Percentiles rank a stretch among this genome's conserved stretches.
phyloP scores from a whole-genome alignment of 2,888 invertebrate species.

The Chelonus formosanus region DNA sequence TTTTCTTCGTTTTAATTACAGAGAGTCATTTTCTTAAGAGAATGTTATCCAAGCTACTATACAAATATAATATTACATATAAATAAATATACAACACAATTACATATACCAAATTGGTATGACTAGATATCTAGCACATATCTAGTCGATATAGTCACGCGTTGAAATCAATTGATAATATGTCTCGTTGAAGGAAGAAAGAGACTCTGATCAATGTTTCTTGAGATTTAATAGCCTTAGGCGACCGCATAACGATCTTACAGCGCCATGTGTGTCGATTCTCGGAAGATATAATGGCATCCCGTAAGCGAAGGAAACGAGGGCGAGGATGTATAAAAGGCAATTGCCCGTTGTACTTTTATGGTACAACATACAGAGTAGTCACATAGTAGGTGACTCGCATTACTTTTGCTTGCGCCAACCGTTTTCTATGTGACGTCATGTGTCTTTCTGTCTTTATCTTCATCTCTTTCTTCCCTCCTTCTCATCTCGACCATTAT shows the following conservation, averaged over 20 bases:
- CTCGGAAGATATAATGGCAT: slow-evolving; percentile 56
- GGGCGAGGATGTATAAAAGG: slow-evolving; percentile 63
- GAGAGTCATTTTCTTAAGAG: no score
- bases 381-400: neutral
- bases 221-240: slow-evolving; percentile 29
- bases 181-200: slow-evolving; percentile 31
- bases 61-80: neutral
- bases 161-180: slow-evolving; percentile 14
- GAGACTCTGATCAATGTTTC: slow-evolving; percentile 19
- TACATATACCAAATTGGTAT: slow-evolving; percentile 2
- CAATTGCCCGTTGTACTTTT: slow-evolving; percentile 58
- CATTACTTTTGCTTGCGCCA: neutral
- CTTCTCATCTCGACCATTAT: no score
- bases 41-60: neutral
- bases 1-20: no score
- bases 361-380: slow-evolving; percentile 52
- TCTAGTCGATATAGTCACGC: slow-evolving; percentile 1
- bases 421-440: slow-evolving; percentile 21
- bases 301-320: slow-evolving; percentile 51
- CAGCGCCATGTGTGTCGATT: slow-evolving; percentile 44
- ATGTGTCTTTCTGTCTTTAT: slow-evolving; percentile 3
- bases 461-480: neutral
- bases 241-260: slow-evolving; percentile 40
- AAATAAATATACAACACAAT: neutral
- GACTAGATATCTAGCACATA: slow-evolving; percentile 6